phyloP scores from a whole-genome alignment of 2,888 invertebrate species.

The Melitaea athalia region DNA sequence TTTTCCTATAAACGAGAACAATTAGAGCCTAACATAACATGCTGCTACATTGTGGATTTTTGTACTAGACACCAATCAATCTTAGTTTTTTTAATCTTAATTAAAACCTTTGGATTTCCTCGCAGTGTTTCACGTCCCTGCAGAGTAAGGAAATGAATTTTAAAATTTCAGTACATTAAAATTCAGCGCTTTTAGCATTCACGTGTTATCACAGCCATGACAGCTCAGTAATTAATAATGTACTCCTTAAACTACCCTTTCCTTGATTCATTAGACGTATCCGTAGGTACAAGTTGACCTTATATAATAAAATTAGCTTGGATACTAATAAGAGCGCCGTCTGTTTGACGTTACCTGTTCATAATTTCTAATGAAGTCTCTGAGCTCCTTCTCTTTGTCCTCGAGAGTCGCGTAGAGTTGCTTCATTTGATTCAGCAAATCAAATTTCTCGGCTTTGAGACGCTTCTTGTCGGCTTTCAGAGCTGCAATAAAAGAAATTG shows the following conservation, averaged over 20 bases:
- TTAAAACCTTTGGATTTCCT: too few relatives aligned
- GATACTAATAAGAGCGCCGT: neutral
- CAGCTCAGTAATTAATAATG: neutral
- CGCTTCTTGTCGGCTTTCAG: slow-evolving; percentile 95
- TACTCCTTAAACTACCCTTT: neutral
- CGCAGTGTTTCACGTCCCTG: too few relatives aligned
- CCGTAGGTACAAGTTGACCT: neutral
- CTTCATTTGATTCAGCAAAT: slow-evolving; percentile 96
- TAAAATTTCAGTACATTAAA: too few relatives aligned
- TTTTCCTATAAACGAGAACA: too few relatives aligned
- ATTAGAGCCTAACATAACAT: too few relatives aligned
- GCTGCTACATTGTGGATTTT: too few relatives aligned
- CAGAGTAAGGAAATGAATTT: too few relatives aligned
- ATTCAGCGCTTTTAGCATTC: too few relatives aligned
- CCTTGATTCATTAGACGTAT: neutral
- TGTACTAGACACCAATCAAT: too few relatives aligned
- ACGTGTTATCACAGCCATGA: too few relatives aligned
- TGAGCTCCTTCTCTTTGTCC: slow-evolving; percentile 95
- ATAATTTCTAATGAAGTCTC: slow-evolving; percentile 96
- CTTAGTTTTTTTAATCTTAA: too few relatives aligned
- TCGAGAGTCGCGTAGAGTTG: slow-evolving; percentile 96
- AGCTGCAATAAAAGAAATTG: slow-evolving; percentile 71
- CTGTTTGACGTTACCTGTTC: slow-evolving; percentile 85
- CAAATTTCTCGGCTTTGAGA: slow-evolving; percentile 95
- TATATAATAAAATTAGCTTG: slow-evolving; percentile 6